Evolutionary conservation across 2,888 invertebrate species (phyloP).

Genomic region (Rhagium mordax): DNA sequence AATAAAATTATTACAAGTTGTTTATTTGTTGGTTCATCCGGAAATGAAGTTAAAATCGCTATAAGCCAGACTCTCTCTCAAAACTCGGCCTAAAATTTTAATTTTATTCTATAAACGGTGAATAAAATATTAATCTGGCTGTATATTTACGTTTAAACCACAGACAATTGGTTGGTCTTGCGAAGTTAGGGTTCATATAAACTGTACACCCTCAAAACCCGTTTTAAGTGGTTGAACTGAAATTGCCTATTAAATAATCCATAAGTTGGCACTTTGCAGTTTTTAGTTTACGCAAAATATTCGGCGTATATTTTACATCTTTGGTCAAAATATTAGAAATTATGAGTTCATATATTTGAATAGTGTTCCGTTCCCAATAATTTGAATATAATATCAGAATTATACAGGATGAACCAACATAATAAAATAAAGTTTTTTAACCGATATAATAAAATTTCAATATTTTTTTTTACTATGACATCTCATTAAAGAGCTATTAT

Average conservation of each 20-base stretch:
- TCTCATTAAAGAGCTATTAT: too few species aligned
- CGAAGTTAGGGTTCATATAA: neutral
- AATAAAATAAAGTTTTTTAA: too few species aligned
- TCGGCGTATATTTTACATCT: too few species aligned
- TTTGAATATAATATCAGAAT: too few species aligned
- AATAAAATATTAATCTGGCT: conserved; percentile 14
- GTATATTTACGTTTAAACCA: conserved; percentile 6
- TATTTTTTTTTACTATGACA: too few species aligned
- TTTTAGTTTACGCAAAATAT: too few species aligned
- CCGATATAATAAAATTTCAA: too few species aligned
- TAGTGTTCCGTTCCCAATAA: too few species aligned
- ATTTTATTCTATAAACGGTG: neutral
- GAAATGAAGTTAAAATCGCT: neutral
- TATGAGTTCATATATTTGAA: too few species aligned
- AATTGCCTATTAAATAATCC: conserved; percentile 13
- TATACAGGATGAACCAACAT: too few species aligned
- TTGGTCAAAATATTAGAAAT: too few species aligned
- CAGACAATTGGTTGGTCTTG: neutral
- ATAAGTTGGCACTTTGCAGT: neutral
- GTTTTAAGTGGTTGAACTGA: neutral
- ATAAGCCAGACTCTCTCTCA: neutral
- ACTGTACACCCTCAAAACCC: neutral
- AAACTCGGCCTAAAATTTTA: neutral
- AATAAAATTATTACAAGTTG: too few species aligned
- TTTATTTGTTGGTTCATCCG: neutral